Conservation (phyloP, 2,113 vertebrate genomes). For the Ariopsis seemanni region DNA sequence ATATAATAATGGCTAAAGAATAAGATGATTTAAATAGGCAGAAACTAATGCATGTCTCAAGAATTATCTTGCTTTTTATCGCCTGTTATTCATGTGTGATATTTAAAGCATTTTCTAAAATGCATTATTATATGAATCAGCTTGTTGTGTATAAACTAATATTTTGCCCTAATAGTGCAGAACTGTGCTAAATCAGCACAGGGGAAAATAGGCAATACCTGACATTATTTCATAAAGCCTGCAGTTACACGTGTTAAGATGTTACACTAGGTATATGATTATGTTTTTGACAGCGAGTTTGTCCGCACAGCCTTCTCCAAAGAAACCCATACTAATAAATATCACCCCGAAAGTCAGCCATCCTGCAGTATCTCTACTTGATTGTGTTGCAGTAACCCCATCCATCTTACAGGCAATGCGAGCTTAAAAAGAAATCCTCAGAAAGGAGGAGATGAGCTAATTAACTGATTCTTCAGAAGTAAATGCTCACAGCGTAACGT, state of each 20-base stretch:
- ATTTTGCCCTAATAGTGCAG: slow-evolving; percentile 64
- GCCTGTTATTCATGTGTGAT: slow-evolving; percentile 61
- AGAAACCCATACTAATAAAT: slow-evolving; percentile 43
- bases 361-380: slow-evolving; percentile 40
- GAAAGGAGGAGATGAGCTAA: slow-evolving; percentile 25
- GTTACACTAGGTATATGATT: slow-evolving; percentile 20
- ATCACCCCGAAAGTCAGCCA: slow-evolving; percentile 13
- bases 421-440: slow-evolving; percentile 8
- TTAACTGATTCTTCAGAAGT: slow-evolving; percentile 56
- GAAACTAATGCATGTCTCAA: slow-evolving; percentile 48
- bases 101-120: slow-evolving; percentile 70
- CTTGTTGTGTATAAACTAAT: slow-evolving; percentile 54
- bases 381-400: not conserved
- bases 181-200: slow-evolving; percentile 58
- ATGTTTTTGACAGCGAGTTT: not conserved
- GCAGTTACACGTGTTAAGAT: slow-evolving; percentile 57
- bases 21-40: slow-evolving; percentile 50
- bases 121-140: slow-evolving; percentile 66
- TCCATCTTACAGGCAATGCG: not conserved
- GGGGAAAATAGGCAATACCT: slow-evolving; percentile 51
- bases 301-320: slow-evolving; percentile 6
- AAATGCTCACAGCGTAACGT: slow-evolving; percentile 64
- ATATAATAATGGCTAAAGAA: slow-evolving; percentile 7
- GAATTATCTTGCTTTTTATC: slow-evolving; percentile 56
- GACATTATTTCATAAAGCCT: slow-evolving; percentile 54